These are phyloP conservation scores for Tylochromis polylepis DNA, from an alignment of 2,113 vertebrate genomes.

Conservation along the genomic window DNA sequence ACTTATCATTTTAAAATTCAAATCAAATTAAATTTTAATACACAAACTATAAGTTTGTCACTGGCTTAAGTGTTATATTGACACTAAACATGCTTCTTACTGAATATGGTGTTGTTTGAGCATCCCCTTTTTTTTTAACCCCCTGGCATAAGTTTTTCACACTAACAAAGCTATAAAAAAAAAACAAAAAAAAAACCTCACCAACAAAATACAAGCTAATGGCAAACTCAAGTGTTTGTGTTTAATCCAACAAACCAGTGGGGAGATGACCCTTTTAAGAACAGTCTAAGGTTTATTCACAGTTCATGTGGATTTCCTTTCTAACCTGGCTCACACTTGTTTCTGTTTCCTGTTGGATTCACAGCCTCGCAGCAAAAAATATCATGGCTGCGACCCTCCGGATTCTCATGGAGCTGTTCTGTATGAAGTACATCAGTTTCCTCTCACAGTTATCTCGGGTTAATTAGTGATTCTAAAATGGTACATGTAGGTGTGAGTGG, in stretches of 20 bases:
- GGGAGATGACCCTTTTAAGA: background rate
- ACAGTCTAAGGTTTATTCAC: background rate
- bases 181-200: fast-evolving
- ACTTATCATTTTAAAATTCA: background rate
- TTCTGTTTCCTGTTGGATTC: background rate
- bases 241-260: background rate
- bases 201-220: background rate
- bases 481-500: background rate
- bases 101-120: background rate
- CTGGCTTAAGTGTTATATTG: background rate
- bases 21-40: background rate
- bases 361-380: background rate
- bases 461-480: background rate
- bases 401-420: background rate
- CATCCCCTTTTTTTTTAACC: background rate
- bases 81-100: background rate
- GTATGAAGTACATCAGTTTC: background rate
- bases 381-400: background rate
- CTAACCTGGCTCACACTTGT: background rate
- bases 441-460: background rate
- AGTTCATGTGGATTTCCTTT: background rate
- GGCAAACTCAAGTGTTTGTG: background rate
- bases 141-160: background rate
- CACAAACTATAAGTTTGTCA: background rate
- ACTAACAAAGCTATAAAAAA: background rate